A percentile compares a stretch with the other conserved stretches of the same genome.
These are phyloP conservation scores for Cosmopolites sordidus DNA, from an alignment of 2,888 invertebrate species.

Conservation along the genomic window DNA sequence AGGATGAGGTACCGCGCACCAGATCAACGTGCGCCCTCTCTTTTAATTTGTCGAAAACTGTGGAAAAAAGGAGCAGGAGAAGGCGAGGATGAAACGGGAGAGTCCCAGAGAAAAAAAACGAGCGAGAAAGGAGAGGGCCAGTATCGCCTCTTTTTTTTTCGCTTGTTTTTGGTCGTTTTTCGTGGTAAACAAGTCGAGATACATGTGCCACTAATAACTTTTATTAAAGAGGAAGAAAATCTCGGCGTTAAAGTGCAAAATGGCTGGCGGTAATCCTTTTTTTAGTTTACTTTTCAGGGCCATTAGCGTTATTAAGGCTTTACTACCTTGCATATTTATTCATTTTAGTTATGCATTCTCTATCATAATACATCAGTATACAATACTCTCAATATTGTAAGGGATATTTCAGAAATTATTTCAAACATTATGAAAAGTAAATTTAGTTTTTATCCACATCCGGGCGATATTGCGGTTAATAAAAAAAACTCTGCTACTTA, in stretches of 20 bases:
- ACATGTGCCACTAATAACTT: slow-evolving; percentile 28
- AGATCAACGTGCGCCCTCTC: slow-evolving; percentile 32
- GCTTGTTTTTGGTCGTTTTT: slow-evolving; percentile 21
- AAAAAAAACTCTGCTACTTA: too few relatives aligned
- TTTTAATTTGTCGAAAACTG: slow-evolving; percentile 25
- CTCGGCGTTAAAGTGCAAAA: slow-evolving; percentile 20
- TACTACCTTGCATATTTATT: too few relatives aligned
- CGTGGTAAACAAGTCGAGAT: slow-evolving; percentile 29
- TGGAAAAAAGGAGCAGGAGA: neutral
- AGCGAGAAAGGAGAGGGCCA: neutral
- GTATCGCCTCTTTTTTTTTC: slow-evolving; percentile 6
- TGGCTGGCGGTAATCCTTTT: slow-evolving; percentile 6
- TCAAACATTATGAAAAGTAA: too few relatives aligned
- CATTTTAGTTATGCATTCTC: too few relatives aligned
- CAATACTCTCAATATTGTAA: too few relatives aligned
- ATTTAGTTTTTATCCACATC: too few relatives aligned
- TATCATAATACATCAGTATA: too few relatives aligned
- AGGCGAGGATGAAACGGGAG: too few relatives aligned
- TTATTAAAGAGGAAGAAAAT: slow-evolving; percentile 27
- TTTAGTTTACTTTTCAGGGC: slow-evolving; percentile 14
- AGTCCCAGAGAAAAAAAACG: slow-evolving; percentile 3
- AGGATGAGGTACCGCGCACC: slow-evolving; percentile 29
- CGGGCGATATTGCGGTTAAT: too few relatives aligned
- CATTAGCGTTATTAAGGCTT: slow-evolving; percentile 16
- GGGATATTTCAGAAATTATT: too few relatives aligned